These are phyloP conservation scores for Eupsittula cactorum DNA, from an alignment of 2,113 vertebrate species.

Conservation along the genomic window DNA sequence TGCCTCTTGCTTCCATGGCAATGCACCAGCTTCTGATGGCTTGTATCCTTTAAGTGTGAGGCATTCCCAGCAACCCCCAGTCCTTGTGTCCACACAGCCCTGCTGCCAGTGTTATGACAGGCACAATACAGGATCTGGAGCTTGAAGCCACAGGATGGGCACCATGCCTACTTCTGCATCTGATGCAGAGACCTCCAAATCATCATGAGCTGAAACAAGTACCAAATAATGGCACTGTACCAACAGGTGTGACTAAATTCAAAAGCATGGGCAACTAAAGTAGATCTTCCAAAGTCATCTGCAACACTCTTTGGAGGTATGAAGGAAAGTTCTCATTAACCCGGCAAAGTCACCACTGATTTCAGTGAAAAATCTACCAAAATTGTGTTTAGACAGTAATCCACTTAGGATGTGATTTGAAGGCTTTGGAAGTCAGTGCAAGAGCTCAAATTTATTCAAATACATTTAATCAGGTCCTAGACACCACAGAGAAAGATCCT, in stretches of 20 bases:
- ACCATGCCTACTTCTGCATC: background rate
- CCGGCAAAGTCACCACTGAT: background rate
- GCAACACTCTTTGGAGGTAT: background rate
- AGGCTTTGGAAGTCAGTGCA: background rate
- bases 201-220: background rate
- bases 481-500: background rate
- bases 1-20: background rate
- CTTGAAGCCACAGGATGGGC: background rate
- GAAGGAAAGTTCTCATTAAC: background rate
- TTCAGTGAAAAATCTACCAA: background rate
- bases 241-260: background rate
- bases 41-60: background rate
- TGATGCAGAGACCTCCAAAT: background rate
- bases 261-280: background rate
- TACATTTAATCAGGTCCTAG: background rate
- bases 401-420: background rate
- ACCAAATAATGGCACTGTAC: fast-evolving
- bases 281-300: background rate
- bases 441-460: background rate
- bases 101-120: background rate
- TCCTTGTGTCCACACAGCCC: fast-evolving
- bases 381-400: background rate
- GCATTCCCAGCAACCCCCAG: background rate
- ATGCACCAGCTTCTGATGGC: background rate
- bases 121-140: background rate